Evolutionary conservation across 2,113 vertebrate species (phyloP), one percentile per base, ranked within the genome.

Genomic region (Saguinus imperator): DNA sequence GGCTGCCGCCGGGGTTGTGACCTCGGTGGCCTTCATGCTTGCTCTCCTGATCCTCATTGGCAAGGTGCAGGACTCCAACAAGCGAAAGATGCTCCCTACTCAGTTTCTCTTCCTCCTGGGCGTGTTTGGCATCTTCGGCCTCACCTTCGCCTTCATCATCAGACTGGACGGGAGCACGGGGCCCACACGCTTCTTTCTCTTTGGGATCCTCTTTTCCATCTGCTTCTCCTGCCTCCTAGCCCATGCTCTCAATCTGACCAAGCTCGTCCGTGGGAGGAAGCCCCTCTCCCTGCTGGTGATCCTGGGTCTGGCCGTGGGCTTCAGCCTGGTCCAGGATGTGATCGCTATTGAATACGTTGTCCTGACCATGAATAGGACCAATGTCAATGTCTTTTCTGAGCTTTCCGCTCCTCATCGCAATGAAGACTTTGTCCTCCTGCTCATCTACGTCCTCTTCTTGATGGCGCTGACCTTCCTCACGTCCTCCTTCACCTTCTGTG

Each of bases 121-220:
- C 13, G 99, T 99, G 0, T 98, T 99, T 0, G 99, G 99, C 1
- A 11, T 99, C 97, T 99, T 99, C 2, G 99, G 99, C 95, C 98
- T 99, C 93, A 99, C 99, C 77, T 99, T 99, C 75, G 98, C 99
- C 97, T 99, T 99, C 97, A 98, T 99, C 98, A 98, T 99, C 97
- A 93, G 68, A 3, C 98, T 98, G 9, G 99, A 99, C 0, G 43
- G 97, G 0, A 97, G 48, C 92, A 99, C 99, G 0, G 99, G 98
- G 89, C 99, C 99, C 73, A 99, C 99, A 1, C 99, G 99, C 76
- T 97, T 99, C 97, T 99, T 99, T 98, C 99, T 99, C 2, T 99
- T 99, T 32, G 98, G 99, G 0, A 98, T 99, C 85, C 93, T 99
- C 87, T 99, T 99, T 83, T 98, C 99, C 8, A 94, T 99, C 95